phyloP scores from a whole-genome alignment of 1,140 invertebrate genomes.

The Elymnias hypermnestra region DNA sequence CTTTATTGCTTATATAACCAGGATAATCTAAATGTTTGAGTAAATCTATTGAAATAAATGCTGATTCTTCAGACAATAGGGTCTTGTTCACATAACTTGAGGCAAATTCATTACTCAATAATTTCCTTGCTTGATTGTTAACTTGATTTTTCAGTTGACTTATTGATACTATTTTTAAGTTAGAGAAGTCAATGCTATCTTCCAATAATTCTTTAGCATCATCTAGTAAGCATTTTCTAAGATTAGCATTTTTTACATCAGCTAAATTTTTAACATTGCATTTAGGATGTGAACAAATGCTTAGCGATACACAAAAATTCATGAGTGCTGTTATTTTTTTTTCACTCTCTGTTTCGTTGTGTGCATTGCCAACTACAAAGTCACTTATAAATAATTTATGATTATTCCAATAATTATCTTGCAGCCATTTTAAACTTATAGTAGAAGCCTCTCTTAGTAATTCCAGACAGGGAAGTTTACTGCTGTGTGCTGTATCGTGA shows the following conservation, averaged over 20 bases:
- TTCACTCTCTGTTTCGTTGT: slow-evolving; percentile 23
- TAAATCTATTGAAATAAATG: slow-evolving; percentile 56
- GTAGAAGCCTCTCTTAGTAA: slow-evolving; percentile 75
- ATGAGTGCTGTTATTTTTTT: slow-evolving; percentile 43
- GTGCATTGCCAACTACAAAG: slow-evolving; percentile 31
- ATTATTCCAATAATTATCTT: slow-evolving; percentile 72
- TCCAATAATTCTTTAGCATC: slow-evolving; percentile 52
- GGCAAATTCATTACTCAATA: slow-evolving; percentile 32
- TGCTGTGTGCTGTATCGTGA: slow-evolving; percentile 80
- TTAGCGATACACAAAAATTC: slow-evolving; percentile 54
- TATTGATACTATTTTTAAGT: slow-evolving; percentile 44
- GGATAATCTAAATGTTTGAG: slow-evolving; percentile 35
- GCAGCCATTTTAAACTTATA: slow-evolving; percentile 78
- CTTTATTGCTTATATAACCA: slow-evolving; percentile 20
- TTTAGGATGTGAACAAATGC: slow-evolving; percentile 49
- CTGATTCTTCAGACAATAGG: slow-evolving; percentile 50
- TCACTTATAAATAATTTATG: slow-evolving; percentile 48
- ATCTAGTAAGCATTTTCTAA: slow-evolving; percentile 50
- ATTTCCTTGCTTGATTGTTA: slow-evolving; percentile 35
- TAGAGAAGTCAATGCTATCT: slow-evolving; percentile 38
- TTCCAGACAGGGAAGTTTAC: slow-evolving; percentile 76
- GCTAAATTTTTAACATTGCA: slow-evolving; percentile 51
- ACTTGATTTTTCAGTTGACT: slow-evolving; percentile 37
- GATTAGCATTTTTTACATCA: slow-evolving; percentile 47
- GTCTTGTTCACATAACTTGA: slow-evolving; percentile 35